A percentile compares a stretch with the other conserved stretches of the same genome.
phyloP scores from a whole-genome alignment of 1,140 invertebrate genomes.

The Scylla paramamosain region DNA sequence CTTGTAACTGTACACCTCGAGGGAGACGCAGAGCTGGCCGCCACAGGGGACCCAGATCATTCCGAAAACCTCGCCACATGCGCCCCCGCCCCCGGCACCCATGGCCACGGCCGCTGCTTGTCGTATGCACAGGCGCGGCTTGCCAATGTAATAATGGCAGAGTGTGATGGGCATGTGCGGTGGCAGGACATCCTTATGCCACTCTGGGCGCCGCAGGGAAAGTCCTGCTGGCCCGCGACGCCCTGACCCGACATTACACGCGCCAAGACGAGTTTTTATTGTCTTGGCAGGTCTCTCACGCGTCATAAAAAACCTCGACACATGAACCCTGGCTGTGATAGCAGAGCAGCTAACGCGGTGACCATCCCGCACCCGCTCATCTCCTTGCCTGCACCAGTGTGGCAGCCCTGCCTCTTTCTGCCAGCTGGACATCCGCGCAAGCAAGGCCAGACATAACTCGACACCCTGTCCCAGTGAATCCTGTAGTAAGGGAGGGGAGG shows the following conservation, averaged over 20 bases:
- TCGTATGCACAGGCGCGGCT: background rate
- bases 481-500: no score
- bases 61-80: background rate
- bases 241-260: conserved; percentile 7
- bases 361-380: background rate
- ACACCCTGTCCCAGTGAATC: background rate
- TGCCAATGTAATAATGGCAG: no score
- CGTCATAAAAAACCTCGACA: background rate
- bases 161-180: no score
- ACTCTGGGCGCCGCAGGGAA: background rate
- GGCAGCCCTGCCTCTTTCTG: background rate
- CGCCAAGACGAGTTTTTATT: background rate
- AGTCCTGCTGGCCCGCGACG: background rate
- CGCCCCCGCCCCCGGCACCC: no score
- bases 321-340: background rate
- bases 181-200: no score
- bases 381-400: background rate
- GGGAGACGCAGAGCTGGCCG: background rate
- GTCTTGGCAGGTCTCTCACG: conserved; percentile 7
- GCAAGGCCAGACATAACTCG: background rate
- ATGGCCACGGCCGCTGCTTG: background rate
- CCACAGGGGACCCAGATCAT: background rate
- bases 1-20: background rate
- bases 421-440: background rate
- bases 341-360: background rate